Base-by-base conservation (phyloP, 2,113 vertebrate genomes). In the Pachypanchax playfairii region DNA sequence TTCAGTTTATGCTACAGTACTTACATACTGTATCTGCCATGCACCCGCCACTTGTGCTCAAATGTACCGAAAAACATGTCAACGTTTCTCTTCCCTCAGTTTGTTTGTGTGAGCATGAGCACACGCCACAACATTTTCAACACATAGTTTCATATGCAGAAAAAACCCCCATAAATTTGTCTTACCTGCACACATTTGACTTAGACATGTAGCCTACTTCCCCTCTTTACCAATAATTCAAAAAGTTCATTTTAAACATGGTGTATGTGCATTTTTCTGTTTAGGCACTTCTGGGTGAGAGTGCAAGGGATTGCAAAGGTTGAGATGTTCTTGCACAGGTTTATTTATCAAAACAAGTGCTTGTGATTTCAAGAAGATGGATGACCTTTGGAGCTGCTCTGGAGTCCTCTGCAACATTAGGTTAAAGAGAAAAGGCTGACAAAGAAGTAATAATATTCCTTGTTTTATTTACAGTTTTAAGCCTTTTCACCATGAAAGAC, bases 321-420 rank as follows among this genome's bases (percentile, higher is more conserved):
- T 46, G 81, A 63, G 21, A 38, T 74, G 65, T 38, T 50, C 67
- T 70, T 70, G 49, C 67, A 63, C 46, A 15, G 48, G 70, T 59
- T 85, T 81, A 88, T 87, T 79, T 75, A 83, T 90, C 85, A 88
- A 84, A 79, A 84, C 75, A 83, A 87, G 82, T 80, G 84, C 73
- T 87, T 80, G 77, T 82, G 84, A 90, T 78, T 73, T 65, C 73
- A 58, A 63, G 65, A 18, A 44, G 77, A 87, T 69, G 36, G 46
- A 86, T 86, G 84, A 86, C 85, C 84, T 85, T 59, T 80, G 80
- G 73, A 78, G 62, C 60, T 61, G 61, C 65, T 66, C 68, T 65
- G 33, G 64, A 74, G 75, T 75, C 72, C 73, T 58, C 48, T 77
- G 75, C 81, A 80, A 66, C 70, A 63, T 80, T 58, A 63, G 59